A percentile compares a stretch with the other conserved stretches of the same genome.
Evolutionary conservation across 2,888 invertebrate species (phyloP).

Genomic region (Zaprionus bogoriensis): DNA sequence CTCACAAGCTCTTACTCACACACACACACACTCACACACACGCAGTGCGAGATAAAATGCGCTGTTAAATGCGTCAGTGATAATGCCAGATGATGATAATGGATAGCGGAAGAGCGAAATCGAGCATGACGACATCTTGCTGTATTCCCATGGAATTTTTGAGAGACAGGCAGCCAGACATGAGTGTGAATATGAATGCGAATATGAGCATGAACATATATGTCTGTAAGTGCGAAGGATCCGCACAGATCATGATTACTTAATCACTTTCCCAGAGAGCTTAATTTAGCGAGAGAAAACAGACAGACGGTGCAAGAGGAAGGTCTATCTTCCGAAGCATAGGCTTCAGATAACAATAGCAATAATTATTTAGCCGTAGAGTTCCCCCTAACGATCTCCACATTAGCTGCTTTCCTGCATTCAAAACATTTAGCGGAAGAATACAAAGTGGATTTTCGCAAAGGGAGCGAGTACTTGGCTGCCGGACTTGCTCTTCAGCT

Average conservation of each 20-base stretch:
- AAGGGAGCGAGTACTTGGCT: not conserved
- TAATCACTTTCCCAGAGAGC: slow-evolving; percentile 6
- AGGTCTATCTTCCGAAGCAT: too few species aligned
- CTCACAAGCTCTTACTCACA: not conserved
- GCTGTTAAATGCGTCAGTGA: slow-evolving; percentile 46
- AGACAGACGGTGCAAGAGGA: too few species aligned
- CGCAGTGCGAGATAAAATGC: slow-evolving; percentile 25
- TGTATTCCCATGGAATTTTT: slow-evolving; percentile 34
- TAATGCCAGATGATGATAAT: slow-evolving; percentile 52
- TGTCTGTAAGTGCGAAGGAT: slow-evolving; percentile 16
- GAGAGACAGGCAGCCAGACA: not conserved
- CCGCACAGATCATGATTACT: slow-evolving; percentile 11
- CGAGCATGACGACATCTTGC: slow-evolving; percentile 32
- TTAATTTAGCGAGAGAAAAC: too few species aligned
- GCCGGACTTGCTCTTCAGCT: not conserved
- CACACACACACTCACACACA: not conserved
- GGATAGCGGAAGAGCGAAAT: slow-evolving; percentile 41
- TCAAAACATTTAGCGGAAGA: too few species aligned
- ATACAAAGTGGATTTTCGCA: not conserved
- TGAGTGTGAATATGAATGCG: too few species aligned
- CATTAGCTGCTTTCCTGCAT: too few species aligned
- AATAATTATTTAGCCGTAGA: too few species aligned
- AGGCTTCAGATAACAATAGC: too few species aligned
- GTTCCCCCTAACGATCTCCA: too few species aligned
- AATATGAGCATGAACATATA: not conserved